These are phyloP conservation scores for Sycophila sp. DNA, from an alignment of 1,140 invertebrate genomes.

Conservation along the genomic window DNA sequence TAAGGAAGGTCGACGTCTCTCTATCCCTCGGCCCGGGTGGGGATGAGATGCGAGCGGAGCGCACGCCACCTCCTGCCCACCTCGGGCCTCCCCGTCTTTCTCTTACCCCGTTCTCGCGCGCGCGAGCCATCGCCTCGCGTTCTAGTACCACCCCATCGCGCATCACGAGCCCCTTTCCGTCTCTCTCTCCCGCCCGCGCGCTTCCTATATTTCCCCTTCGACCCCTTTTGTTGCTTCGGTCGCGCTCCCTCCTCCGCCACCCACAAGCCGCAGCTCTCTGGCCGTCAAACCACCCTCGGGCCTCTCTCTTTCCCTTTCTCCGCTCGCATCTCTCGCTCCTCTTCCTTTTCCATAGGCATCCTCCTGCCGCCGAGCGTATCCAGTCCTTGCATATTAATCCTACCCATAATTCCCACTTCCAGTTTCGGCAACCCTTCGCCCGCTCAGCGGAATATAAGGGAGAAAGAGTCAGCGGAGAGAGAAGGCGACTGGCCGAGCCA, in stretches of 20 bases:
- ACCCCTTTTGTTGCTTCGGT: conserved; percentile 64
- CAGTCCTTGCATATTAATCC: conserved; percentile 69
- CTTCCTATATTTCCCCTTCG: conserved; percentile 57
- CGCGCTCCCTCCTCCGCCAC: conserved; percentile 45
- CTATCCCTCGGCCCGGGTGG: conserved; percentile 40
- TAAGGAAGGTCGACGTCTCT: conserved; percentile 51
- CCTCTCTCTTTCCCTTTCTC: conserved; percentile 11
- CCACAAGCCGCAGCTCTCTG: conserved; percentile 39
- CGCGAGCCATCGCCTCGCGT: conserved; percentile 28
- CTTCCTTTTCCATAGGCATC: conserved; percentile 42
- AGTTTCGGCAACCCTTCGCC: conserved; percentile 67
- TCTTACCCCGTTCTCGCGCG: conserved; percentile 18
- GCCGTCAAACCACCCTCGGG: conserved; percentile 51
- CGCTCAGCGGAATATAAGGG: conserved; percentile 35
- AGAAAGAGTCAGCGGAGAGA: conserved; percentile 48
- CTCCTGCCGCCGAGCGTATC: conserved; percentile 62
- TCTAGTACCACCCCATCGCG: conserved; percentile 26
- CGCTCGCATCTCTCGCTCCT: conserved; percentile 28
- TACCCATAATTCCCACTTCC: conserved; percentile 68
- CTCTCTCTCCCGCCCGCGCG: conserved; percentile 35
- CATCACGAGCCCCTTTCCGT: conserved; percentile 30
- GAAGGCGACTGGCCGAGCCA: conserved; percentile 46
- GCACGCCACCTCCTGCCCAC: conserved; percentile 45
- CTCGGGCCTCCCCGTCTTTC: conserved; percentile 16
- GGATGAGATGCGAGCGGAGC: conserved; percentile 60